A percentile compares a stretch with the other conserved stretches of the same genome.
phyloP scores from a whole-genome alignment of 2,113 vertebrate species.

The Microcebus jonahi region DNA sequence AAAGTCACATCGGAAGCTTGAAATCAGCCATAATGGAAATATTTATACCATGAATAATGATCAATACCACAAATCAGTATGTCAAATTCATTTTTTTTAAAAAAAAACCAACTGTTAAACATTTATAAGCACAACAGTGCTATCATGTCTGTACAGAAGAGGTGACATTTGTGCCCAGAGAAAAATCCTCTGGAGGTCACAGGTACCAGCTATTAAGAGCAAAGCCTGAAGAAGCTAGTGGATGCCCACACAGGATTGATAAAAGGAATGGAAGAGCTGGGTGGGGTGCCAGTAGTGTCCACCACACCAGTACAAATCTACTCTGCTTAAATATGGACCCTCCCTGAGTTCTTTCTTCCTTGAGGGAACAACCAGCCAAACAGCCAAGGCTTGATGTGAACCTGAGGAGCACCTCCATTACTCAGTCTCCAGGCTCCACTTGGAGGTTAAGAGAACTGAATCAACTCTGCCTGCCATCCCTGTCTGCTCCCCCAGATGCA shows the following conservation, averaged over 20 bases:
- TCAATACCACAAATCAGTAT: background rate
- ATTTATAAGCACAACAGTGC: background rate
- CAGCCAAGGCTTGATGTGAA: background rate
- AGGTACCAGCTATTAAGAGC: background rate
- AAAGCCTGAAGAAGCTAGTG: background rate
- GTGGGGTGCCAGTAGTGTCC: background rate
- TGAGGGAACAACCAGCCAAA: background rate
- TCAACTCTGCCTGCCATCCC: background rate
- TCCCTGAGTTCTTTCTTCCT: background rate
- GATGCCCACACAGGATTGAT: background rate
- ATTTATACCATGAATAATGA: background rate
- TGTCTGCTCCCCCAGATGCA: background rate
- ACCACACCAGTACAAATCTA: background rate
- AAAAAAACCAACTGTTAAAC: background rate
- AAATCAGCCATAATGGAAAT: background rate
- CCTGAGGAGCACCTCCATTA: background rate
- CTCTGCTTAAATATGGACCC: background rate
- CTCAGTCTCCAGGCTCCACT: background rate
- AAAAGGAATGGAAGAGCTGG: background rate
- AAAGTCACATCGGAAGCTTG: background rate
- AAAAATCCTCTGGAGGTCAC: background rate
- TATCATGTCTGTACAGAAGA: background rate
- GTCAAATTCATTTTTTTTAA: background rate
- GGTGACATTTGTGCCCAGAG: background rate
- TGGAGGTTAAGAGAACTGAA: background rate